Evolutionary conservation across 2,113 vertebrate species (phyloP).

Genomic region (Colossoma macropomum): DNA sequence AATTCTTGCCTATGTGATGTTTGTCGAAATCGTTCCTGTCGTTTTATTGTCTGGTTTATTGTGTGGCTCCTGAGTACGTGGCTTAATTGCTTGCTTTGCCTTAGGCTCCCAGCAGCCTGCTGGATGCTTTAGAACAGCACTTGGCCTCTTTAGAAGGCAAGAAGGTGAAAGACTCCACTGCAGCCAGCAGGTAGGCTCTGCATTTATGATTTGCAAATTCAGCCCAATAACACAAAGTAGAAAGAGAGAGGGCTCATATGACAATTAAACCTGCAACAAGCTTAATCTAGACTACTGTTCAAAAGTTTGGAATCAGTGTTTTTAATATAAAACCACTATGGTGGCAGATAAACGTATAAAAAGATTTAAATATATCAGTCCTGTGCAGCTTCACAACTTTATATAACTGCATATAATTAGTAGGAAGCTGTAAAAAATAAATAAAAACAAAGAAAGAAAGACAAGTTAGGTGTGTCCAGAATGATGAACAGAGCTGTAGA

Average conservation of each 20-base stretch:
- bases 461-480: too few relatives aligned
- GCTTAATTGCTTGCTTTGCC: constrained; percentile 65
- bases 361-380: too few relatives aligned
- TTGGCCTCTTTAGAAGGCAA: constrained; percentile 98
- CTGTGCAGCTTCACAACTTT: too few relatives aligned
- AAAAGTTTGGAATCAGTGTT: too few relatives aligned
- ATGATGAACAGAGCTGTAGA: too few relatives aligned
- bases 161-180: constrained; percentile 98
- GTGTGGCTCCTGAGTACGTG: constrained; percentile 54
- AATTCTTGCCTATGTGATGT: constrained; percentile 71
- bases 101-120: constrained; percentile 95
- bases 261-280: too few relatives aligned
- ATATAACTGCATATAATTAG: too few relatives aligned
- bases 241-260: background rate
- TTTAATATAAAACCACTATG: too few relatives aligned
- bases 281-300: too few relatives aligned
- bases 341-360: too few relatives aligned
- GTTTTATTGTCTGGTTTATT: constrained; percentile 63
- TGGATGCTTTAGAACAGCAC: constrained; percentile 98
- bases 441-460: too few relatives aligned
- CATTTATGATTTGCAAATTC: background rate
- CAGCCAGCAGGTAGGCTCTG: constrained; percentile 90
- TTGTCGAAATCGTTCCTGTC: constrained; percentile 62
- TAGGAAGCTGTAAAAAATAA: too few relatives aligned
- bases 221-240: background rate